Conservation (phyloP, 2,797 vertebrate genomes). For the Anguilla pacifica region DNA sequence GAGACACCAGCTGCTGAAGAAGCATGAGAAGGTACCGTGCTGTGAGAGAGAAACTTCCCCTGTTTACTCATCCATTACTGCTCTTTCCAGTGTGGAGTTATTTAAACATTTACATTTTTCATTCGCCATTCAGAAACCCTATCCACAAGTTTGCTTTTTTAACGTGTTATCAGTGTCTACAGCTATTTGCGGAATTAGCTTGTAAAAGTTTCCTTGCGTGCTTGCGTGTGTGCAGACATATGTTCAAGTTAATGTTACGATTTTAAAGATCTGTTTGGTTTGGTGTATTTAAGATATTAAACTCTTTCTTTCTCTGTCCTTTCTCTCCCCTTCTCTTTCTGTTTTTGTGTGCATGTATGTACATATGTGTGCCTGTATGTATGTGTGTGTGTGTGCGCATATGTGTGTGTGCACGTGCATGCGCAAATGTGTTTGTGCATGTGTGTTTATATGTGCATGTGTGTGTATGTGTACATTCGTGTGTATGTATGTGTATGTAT, state of each 20-base stretch:
- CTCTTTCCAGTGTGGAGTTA: not conserved
- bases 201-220: too few species aligned
- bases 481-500: too few species aligned
- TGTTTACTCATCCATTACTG: not conserved
- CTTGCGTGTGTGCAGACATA: too few species aligned
- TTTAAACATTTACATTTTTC: not conserved
- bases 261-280: too few species aligned
- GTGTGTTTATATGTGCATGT: not conserved
- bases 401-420: not conserved
- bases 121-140: not conserved
- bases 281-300: too few species aligned
- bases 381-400: conserved; percentile 19
- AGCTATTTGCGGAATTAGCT: too few species aligned
- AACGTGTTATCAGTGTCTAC: not conserved
- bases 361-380: too few species aligned
- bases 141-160: not conserved
- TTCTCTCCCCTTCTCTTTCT: not conserved
- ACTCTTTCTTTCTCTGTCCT: not conserved
- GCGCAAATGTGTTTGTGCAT: not conserved
- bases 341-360: too few species aligned
- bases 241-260: too few species aligned
- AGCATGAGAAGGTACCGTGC: conserved; percentile 87
- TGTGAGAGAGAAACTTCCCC: not conserved
- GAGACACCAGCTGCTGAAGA: conserved; percentile 90
- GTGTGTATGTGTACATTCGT: too few species aligned